These are phyloP conservation scores for Gandaritis pyraliata DNA, from an alignment of 2,888 invertebrate genomes.

Conservation along the genomic window DNA sequence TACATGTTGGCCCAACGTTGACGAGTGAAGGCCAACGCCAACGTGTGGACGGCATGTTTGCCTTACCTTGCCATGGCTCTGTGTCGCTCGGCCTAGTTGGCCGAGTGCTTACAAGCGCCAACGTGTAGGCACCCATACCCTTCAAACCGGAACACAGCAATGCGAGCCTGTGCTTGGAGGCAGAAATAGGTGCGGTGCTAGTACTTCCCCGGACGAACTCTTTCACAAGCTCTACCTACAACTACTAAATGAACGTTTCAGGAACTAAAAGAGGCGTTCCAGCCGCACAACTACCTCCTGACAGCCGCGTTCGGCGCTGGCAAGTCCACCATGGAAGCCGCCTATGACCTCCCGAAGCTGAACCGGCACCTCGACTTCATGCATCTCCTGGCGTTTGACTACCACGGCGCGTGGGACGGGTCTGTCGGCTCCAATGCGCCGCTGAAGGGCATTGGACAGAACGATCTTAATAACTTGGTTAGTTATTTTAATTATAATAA, in stretches of 20 bases:
- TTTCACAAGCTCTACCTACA: no score
- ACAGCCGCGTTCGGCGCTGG: constrained; percentile 94
- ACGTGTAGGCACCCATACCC: no score
- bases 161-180: no score
- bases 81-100: no score
- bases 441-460: constrained; percentile 75
- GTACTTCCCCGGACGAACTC: no score
- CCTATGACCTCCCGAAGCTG: constrained; percentile 90
- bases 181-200: no score
- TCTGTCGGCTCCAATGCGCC: constrained; percentile 92
- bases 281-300: constrained; percentile 86
- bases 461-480: constrained; percentile 88
- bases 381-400: constrained; percentile 95
- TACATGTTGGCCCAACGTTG: no score
- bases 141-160: no score
- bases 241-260: constrained; percentile 64
- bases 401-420: constrained; percentile 93
- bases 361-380: constrained; percentile 88
- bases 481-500: constrained; percentile 55
- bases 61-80: no score
- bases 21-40: no score
- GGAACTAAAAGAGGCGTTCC: constrained; percentile 90
- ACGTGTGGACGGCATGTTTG: no score
- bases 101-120: no score
- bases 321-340: constrained; percentile 89